Base-by-base conservation (phyloP, 2,888 invertebrate genomes). In the Leucophenga montana region DNA sequence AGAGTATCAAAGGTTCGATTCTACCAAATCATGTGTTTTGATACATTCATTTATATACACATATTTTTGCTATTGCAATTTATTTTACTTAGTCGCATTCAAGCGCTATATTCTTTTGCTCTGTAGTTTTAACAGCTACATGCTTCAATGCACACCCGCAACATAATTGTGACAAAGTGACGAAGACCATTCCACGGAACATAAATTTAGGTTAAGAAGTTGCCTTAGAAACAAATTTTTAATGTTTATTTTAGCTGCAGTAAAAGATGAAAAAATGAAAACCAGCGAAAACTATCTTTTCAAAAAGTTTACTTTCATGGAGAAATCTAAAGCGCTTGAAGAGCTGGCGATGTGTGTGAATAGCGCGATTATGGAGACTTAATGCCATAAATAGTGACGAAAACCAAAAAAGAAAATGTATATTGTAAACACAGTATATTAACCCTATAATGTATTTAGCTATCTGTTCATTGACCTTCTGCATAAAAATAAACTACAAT, bases 381-480 rank as follows among this genome's bases (percentile, higher is more conserved):
- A 16, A 64, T 14, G 22, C 33, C 48, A 18, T 14, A 64, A 44
- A 20, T 44, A 65, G 68, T 62, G 27, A 53, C 33, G 16, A 64
- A 57, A 69, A 33, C 33, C 39, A 31, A 44, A 66, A 73, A 53
- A 20, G 62, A 76, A 62, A 71, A 4, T 11, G 11, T 13, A 56
- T 5, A 39, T 5, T 5, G 39, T 39, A 76, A 75, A 75, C 71
- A 82, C 71, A 82, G 83, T 75, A 78, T 77, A 80, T 82, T 78
- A 82, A 80, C 83, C 74, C 75, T 79, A 82, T 77, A 73, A 66
- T 66, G 27, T 27, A 39, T 61, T n/a, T 61, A 27, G 33, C 46
- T 53, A 72, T 59, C 73, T 76, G 81, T 77, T 72, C 79, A 77
- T 79, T 80, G 83, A 81, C 78, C 83, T 73, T 74, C 70, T 56